These are phyloP conservation scores for Drosophila mojavensis DNA, from an alignment of 1,140 invertebrate genomes.

Conservation along the genomic window DNA sequence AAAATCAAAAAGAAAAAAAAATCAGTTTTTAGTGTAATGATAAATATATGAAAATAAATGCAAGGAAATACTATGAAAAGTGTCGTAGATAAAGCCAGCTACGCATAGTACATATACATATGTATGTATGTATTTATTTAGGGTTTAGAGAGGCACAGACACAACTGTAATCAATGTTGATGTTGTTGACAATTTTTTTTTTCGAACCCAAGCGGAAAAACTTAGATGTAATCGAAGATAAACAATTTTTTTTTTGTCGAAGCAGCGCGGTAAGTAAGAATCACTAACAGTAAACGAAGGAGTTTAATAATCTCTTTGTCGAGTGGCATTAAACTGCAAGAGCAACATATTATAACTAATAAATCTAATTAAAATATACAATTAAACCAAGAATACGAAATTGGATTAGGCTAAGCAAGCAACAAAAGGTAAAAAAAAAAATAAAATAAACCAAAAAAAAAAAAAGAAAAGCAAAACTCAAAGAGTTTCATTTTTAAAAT, in stretches of 20 bases:
- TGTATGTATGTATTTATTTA: constrained; percentile 15
- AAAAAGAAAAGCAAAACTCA: constrained; percentile 53
- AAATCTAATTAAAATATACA: constrained; percentile 34
- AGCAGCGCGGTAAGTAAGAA: constrained; percentile 44
- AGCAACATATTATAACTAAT: constrained; percentile 35
- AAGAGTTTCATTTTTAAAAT: constrained; percentile 75
- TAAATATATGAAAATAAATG: constrained; percentile 23
- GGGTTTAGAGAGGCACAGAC: constrained; percentile 26
- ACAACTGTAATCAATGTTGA: constrained; percentile 36
- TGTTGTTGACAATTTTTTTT: constrained; percentile 50
- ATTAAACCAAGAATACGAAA: constrained; percentile 31
- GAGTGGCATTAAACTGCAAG: constrained; percentile 39
- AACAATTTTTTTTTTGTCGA: constrained; percentile 60
- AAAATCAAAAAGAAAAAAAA: constrained; percentile 12
- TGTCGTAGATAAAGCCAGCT: constrained; percentile 45
- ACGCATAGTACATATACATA: constrained; percentile 1
- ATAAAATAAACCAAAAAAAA: constrained; percentile 46
- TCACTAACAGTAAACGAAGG: constrained; percentile 37
- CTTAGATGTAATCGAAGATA: constrained; percentile 48
- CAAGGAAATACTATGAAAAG: constrained; percentile 6
- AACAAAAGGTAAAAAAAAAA: constrained; percentile 60
- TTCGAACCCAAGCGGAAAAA: constrained; percentile 8
- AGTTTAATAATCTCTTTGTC: constrained; percentile 6
- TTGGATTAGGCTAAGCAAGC: constrained; percentile 40
- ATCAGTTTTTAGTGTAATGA: constrained; percentile 54